These are phyloP conservation scores for Apis laboriosa DNA, from an alignment of 1,140 invertebrate genomes.

Conservation along the genomic window DNA sequence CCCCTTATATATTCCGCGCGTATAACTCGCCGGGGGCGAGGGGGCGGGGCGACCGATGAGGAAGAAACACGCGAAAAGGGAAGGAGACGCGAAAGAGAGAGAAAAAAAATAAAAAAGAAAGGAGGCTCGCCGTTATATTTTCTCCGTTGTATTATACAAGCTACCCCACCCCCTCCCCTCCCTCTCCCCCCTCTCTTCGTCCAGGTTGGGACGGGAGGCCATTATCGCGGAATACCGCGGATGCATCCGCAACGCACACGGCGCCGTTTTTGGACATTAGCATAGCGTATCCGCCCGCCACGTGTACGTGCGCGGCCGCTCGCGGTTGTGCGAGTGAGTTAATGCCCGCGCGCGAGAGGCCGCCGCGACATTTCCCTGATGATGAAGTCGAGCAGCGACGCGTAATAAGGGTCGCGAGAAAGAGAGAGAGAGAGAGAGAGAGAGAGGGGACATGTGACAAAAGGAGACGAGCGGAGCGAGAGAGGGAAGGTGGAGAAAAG, in stretches of 20 bases:
- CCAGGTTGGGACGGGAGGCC: neutral
- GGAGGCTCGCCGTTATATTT: slow-evolving; percentile 38
- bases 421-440: neutral
- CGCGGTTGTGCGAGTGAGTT: slow-evolving; percentile 65
- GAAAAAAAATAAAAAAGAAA: neutral
- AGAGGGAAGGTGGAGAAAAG: too few species aligned
- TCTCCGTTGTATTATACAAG: slow-evolving; percentile 47
- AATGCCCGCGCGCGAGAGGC: slow-evolving; percentile 71
- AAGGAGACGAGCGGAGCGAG: slow-evolving; percentile 17
- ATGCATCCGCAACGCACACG: slow-evolving; percentile 57
- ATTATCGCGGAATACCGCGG: slow-evolving; percentile 67
- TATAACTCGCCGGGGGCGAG: too few species aligned
- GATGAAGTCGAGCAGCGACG: slow-evolving; percentile 79
- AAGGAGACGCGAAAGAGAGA: too few species aligned
- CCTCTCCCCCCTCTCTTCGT: too few species aligned
- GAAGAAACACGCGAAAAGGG: neutral
- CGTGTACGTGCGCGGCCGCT: slow-evolving; percentile 38
- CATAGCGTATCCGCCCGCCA: slow-evolving; percentile 37
- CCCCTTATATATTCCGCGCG: too few species aligned
- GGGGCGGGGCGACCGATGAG: neutral
- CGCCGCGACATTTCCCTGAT: slow-evolving; percentile 75
- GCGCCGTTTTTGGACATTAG: slow-evolving; percentile 61
- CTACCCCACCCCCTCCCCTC: too few species aligned
- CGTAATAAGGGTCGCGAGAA: slow-evolving; percentile 78
- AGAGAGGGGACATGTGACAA: too few species aligned